Base-by-base conservation (phyloP, 2,888 invertebrate genomes). In the Galerucella nymphaeae region DNA sequence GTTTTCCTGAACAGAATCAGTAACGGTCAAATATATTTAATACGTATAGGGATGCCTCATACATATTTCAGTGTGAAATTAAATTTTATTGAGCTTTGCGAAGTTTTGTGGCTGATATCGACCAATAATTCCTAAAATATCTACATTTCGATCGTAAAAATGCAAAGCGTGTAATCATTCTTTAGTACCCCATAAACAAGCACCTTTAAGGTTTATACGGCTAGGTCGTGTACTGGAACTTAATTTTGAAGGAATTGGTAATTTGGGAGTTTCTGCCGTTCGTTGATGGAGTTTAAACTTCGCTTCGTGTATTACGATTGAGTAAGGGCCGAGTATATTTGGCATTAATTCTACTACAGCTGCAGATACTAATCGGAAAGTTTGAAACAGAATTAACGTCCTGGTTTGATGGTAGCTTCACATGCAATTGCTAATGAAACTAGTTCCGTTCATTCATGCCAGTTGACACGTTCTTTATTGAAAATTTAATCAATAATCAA, bases 161-260 rank as follows among this genome's bases (percentile, higher is more conserved):
- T 74, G 70, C 74, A 74, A 74, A 74, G 67, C 68, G 65, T 71
- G 74, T 71, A 74, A 74, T 74, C 71, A 74, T 74, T 71, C 74
- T 74, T 74, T 71, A 74, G 50, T 71, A 68, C 67, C 61, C 53
- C 71, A 66, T 71, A 71, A 74, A 74, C 74, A 74, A 71, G 70
- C 70, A 61, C 68, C 71, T 74, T 74, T 65, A 59, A 67, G 74
- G 74, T 68, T 71, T 61, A 71, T 74, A 71, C 67, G 67, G 67
- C 41, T 61, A 50, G 45, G 55, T 61, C 71, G 71, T 67, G 68
- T 42, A 64, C 57, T 13, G 68, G 48, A 67, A 74, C 64, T 66
- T 45, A 69, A 73, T 70, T 70, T 57, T 48, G 61, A 62, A 53
- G 66, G 53, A 72, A 70, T 70, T 70, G 70, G 63, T 70, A 63